Evolutionary conservation across 1,140 invertebrate genomes (phyloP).

Genomic region (Nasonia giraulti): DNA sequence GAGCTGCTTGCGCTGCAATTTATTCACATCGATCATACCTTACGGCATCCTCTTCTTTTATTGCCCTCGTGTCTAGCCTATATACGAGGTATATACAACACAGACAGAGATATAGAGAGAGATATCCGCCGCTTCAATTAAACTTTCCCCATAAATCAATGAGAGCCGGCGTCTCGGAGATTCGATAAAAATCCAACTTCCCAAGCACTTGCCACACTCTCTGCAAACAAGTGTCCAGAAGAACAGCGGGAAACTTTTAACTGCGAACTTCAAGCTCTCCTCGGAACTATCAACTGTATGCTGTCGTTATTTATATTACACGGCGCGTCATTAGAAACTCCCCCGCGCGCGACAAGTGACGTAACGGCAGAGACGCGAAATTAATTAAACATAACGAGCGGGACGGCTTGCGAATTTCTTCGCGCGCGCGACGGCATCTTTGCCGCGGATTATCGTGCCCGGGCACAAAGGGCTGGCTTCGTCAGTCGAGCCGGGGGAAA

Average conservation of each 20-base stretch:
- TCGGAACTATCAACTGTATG: neutral
- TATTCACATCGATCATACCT: neutral
- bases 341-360: neutral
- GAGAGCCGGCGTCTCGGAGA: neutral
- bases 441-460: too few relatives aligned
- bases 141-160: neutral
- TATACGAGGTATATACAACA: neutral
- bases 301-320: neutral
- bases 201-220: neutral
- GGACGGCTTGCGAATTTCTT: slow-evolving; percentile 12
- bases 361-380: neutral
- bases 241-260: neutral
- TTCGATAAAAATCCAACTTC: neutral
- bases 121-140: neutral
- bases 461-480: neutral
- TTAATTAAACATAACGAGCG: slow-evolving; percentile 31
- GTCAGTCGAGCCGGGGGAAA: neutral
- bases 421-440: neutral
- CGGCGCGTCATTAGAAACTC: neutral
- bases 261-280: neutral
- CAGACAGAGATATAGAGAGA: too few relatives aligned
- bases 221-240: neutral
- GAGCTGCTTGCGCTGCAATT: neutral
- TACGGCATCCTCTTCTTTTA: neutral
- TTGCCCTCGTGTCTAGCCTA: neutral